Conservation (phyloP, 1,140 invertebrate species). For the Heliconius melpomene region DNA sequence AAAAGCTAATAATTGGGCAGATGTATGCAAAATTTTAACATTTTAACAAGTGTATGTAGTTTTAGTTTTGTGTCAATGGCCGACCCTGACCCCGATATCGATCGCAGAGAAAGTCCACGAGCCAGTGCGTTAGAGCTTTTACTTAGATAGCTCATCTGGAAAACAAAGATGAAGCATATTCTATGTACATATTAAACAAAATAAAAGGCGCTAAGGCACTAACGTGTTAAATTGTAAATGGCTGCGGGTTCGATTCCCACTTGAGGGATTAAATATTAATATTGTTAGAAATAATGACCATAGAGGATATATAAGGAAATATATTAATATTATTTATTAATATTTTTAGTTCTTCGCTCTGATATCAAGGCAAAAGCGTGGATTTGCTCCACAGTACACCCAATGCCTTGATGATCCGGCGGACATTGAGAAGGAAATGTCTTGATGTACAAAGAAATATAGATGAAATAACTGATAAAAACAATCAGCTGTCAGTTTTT, state of each 20-base stretch:
- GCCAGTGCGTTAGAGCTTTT: background rate
- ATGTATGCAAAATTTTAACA: background rate
- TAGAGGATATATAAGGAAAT: too few species aligned
- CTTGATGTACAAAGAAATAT: too few species aligned
- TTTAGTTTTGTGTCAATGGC: slow-evolving; percentile 1
- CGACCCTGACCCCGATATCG: slow-evolving; percentile 11
- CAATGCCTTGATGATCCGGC: too few species aligned
- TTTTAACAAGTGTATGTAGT: background rate
- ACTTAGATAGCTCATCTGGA: background rate
- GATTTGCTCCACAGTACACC: too few species aligned
- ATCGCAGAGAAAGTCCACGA: slow-evolving; percentile 9
- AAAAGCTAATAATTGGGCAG: background rate
- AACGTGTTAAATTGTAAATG: background rate
- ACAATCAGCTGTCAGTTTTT: too few species aligned
- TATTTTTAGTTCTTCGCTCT: background rate
- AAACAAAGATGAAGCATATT: too few species aligned
- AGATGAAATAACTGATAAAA: too few species aligned
- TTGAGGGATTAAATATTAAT: background rate
- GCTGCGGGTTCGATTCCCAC: background rate
- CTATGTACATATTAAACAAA: too few species aligned
- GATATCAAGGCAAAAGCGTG: background rate
- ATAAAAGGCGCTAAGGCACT: too few species aligned
- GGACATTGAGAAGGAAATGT: too few species aligned
- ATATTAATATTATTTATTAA: background rate
- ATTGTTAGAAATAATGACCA: too few species aligned